Base-by-base conservation (phyloP, 2,113 vertebrate genomes). In the Apodemus speciosus region DNA sequence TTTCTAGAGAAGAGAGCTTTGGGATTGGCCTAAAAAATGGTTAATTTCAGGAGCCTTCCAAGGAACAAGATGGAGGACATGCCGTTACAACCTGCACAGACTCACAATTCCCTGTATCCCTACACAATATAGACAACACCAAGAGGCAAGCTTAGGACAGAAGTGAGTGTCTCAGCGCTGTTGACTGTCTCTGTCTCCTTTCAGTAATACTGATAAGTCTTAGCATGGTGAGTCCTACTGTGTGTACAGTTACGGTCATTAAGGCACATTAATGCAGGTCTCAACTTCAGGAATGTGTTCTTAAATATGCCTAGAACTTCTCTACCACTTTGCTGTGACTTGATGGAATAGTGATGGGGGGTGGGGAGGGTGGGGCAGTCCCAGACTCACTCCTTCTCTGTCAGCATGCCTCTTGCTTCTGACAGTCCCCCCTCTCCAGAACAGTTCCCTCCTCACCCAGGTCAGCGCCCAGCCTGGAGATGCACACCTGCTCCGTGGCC, bases 1-100 rank as follows among this genome's bases (percentile, higher is more conserved):
- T 90, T 76, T 73, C 71, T 88, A 76, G 75, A 90, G 79, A 51
- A 40, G 87, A 72, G 30, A 80, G 51, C 89, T 85, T 46, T 95
- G 4, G 43, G 51, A 2, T n/a, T 85, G 53, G 49, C 56, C 66
- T 16, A 18, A 81, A 64, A 38, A 4, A 8, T 64, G 60, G 46
- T 43, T 27, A 16, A 1, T 90, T 49, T 79, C 23, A 69, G 79
- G 10, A 14, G 9, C 46, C 92, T 46, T 10, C 43, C 73, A 92
- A 20, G 68, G 69, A 81, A 80, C 75, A 66, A 8, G 40, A 81
- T n/a, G 6, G 25, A 69, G 46, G 16, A 49, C 18, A 53, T 18
- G 4, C 0, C 20, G 85, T 71, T 4, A 35, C 56, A 80, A 66
- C 64, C 8, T 62, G 49, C 58, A 9, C 35, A 90, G 38, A 35